Percentiles rank a stretch among this genome's conserved stretches.
Evolutionary conservation across 2,113 vertebrate species (phyloP).

Genomic region (Rutilus rutilus): DNA sequence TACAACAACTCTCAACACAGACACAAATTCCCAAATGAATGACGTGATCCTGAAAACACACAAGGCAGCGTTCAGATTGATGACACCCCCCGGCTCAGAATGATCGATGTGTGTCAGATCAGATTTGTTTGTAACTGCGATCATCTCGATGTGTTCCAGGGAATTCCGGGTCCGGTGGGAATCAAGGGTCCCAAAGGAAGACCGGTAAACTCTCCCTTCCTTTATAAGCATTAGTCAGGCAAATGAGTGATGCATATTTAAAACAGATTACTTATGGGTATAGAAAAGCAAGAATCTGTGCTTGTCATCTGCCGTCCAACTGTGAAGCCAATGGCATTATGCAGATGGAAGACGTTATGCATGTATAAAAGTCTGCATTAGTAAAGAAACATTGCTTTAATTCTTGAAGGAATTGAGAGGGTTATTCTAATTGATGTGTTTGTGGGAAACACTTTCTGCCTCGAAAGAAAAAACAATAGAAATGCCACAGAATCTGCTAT

Average conservation of each 20-base stretch:
- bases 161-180: slow-evolving; percentile 84
- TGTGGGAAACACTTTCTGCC: background rate
- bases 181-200: slow-evolving; percentile 90
- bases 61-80: background rate
- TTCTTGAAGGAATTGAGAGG: background rate
- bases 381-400: background rate
- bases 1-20: background rate
- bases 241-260: slow-evolving; percentile 4
- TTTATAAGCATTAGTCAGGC: background rate
- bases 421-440: background rate
- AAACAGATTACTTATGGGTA: background rate
- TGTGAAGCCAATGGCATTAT: background rate
- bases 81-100: background rate
- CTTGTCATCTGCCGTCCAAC: slow-evolving; percentile 16
- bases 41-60: background rate
- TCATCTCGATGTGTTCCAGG: slow-evolving; percentile 72
- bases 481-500: background rate
- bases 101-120: background rate
- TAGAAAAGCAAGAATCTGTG: no score
- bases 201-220: slow-evolving; percentile 76
- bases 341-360: background rate
- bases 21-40: background rate
- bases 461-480: background rate
- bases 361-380: background rate
- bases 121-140: background rate